Evolutionary conservation across 2,888 invertebrate species (phyloP), one percentile per base, ranked within the genome.

Genomic region (Pristionchus exspectatus): DNA sequence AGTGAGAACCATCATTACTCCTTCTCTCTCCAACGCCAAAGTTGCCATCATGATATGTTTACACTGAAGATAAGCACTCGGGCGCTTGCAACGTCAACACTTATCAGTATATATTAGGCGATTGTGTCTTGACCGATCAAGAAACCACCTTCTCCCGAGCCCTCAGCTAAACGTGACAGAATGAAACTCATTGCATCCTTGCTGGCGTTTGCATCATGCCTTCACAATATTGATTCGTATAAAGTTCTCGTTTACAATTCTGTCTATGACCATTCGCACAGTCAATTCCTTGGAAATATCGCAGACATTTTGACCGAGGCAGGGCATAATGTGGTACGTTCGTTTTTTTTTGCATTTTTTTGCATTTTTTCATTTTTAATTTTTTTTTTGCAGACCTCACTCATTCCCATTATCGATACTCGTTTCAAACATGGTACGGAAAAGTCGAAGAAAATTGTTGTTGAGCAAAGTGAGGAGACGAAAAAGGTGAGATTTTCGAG

Each of bases 171-270:
- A 50, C 44, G 44, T 12, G 44, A 50, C 12, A 50, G 44, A 12
- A 50, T 50, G 44, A 50, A 50, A 50, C 44, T 50, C 44, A 50
- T 50, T 50, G 5, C 10, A 50, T 9, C 9, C 44, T 50, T 9
- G 9, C 44, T 50, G 5, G 44, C 44, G 1, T 9, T 50, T 1
- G 10, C 9, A 9, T 50, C 10, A 12, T 50, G 44, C 18, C 0
- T 56, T 56, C 63, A 7, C 2, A 24, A 63, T 24, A 24, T 63
- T 63, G 24, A n/a, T 10, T 63, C 63, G 24, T 63, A 63, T 9
- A 63, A 63, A n/a, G n/a, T 63, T n/a, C 63, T 63, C 63, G 63
- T 63, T n/a, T 63, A n/a, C 63, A 63, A 63, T 24, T 63, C 63
- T 63, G 24, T 7, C n/a, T n/a, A n/a, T 63, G 24, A 24, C 24